phyloP scores from a whole-genome alignment of 1,140 invertebrate species.

The Trichoplusia ni region DNA sequence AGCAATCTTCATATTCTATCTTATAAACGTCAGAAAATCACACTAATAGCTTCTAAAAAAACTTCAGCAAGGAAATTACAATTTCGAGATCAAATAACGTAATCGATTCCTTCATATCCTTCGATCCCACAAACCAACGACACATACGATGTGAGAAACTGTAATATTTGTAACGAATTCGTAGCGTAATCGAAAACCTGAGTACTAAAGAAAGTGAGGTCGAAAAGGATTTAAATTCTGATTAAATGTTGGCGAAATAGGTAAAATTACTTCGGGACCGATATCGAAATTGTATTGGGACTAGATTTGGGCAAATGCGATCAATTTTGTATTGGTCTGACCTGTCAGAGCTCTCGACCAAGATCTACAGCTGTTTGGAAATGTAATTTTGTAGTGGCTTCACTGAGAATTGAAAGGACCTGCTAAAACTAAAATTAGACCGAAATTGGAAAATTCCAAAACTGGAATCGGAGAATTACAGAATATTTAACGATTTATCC shows the following conservation, averaged over 20 bases:
- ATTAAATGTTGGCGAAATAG: conserved; percentile 7
- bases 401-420: too few relatives aligned
- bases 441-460: too few relatives aligned
- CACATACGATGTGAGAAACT: background rate
- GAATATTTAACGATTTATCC: too few relatives aligned
- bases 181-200: background rate
- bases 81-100: too few relatives aligned
- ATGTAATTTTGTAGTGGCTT: background rate
- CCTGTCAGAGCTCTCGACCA: background rate
- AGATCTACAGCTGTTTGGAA: background rate
- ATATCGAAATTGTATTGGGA: conserved; percentile 14
- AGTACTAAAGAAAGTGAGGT: background rate
- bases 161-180: background rate
- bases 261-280: conserved; percentile 1
- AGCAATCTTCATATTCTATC: too few relatives aligned
- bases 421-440: too few relatives aligned
- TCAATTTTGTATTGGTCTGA: conserved; percentile 14
- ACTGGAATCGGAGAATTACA: too few relatives aligned
- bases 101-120: too few relatives aligned
- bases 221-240: conserved; percentile 5
- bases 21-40: too few relatives aligned
- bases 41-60: too few relatives aligned
- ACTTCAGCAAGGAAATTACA: too few relatives aligned
- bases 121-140: too few relatives aligned
- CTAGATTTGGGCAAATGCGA: conserved; percentile 7